These are phyloP conservation scores for Trinectes maculatus DNA, from an alignment of 2,113 vertebrate genomes.

Conservation along the genomic window DNA sequence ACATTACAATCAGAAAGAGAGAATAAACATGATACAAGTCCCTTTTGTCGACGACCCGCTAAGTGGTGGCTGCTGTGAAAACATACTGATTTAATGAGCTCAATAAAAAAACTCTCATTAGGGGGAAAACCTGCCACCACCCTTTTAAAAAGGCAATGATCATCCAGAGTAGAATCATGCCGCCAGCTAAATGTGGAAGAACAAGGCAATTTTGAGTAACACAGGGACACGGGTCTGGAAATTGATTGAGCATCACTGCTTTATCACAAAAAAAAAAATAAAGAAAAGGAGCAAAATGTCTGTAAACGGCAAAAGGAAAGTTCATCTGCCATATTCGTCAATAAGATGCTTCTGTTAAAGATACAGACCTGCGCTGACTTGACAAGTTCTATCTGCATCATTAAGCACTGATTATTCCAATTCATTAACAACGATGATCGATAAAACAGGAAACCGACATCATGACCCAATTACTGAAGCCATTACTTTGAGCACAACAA, in stretches of 20 bases:
- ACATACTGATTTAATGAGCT: slow-evolving; percentile 58
- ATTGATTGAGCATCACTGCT: slow-evolving; percentile 17
- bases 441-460: slow-evolving; percentile 38
- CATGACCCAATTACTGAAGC: slow-evolving; percentile 33
- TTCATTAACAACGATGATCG: slow-evolving; percentile 18
- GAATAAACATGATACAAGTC: background rate
- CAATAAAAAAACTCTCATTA: slow-evolving; percentile 57
- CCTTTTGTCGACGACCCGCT: background rate
- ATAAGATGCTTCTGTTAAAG: background rate
- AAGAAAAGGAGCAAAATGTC: slow-evolving; percentile 6
- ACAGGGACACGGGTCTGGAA: slow-evolving; percentile 61
- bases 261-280: slow-evolving; percentile 1
- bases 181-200: slow-evolving; percentile 61
- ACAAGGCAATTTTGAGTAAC: slow-evolving; percentile 51
- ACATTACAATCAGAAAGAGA: background rate
- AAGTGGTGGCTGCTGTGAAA: slow-evolving; percentile 44
- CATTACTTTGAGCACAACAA: slow-evolving; percentile 38
- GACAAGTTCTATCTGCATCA: slow-evolving; percentile 8
- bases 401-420: slow-evolving; percentile 44
- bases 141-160: slow-evolving; percentile 59
- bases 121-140: slow-evolving; percentile 57
- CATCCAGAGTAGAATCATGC: slow-evolving; percentile 67
- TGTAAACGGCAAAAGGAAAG: background rate
- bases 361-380: background rate
- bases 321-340: background rate